Evolutionary conservation across 2,113 vertebrate genomes (phyloP).

Genomic region (Haliaeetus leucogaster): DNA sequence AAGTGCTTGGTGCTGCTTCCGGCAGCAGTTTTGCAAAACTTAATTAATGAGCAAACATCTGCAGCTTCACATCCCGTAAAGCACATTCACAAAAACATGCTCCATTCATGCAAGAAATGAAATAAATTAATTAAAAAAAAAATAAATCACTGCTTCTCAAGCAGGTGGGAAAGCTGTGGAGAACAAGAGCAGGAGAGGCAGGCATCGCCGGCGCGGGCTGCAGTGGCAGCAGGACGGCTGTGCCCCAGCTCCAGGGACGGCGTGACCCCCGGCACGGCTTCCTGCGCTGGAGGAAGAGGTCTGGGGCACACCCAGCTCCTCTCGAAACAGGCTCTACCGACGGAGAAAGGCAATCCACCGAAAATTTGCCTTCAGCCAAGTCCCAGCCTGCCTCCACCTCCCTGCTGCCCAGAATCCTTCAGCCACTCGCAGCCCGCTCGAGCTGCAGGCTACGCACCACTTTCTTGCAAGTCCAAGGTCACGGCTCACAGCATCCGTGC

Average conservation of each 20-base stretch:
- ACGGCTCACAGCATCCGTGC: accelerated
- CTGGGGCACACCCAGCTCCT: neutral
- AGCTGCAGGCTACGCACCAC: accelerated
- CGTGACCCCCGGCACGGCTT: accelerated
- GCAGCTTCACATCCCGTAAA: neutral
- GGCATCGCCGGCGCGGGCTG: accelerated
- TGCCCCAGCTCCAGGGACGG: neutral
- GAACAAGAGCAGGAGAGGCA: neutral
- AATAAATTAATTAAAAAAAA: neutral
- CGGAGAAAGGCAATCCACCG: neutral
- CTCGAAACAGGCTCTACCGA: neutral
- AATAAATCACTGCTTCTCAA: neutral
- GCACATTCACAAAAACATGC: neutral
- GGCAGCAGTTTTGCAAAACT: neutral
- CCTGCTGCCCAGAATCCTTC: neutral
- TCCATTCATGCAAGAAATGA: neutral
- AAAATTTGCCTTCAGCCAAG: neutral
- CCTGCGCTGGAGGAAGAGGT: neutral
- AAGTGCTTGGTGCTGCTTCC: neutral
- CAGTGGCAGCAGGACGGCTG: accelerated
- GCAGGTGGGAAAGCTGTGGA: neutral
- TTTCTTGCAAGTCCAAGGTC: neutral
- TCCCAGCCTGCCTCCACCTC: neutral
- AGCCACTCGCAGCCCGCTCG: neutral
- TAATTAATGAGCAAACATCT: neutral